Evolutionary conservation across 2,797 vertebrate genomes (phyloP), one percentile per base, ranked within the genome.

Genomic region (Diglossa cyanea): DNA sequence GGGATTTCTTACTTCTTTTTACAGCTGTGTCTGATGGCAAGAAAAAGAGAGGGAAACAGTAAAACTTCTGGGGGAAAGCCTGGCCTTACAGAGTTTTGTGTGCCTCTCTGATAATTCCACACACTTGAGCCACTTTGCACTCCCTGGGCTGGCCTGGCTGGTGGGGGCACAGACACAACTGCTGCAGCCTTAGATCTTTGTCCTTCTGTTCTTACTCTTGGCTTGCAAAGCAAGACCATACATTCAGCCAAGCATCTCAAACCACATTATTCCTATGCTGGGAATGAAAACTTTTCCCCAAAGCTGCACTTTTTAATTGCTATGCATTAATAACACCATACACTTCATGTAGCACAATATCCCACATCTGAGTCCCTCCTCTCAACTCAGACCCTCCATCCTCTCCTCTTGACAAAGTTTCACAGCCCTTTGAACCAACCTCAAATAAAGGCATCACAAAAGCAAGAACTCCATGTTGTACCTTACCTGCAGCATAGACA

Each of bases 291-390:
- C 6, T 15, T 77, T 13, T 65, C 50, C 19, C 17, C 16, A 5
- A 54, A 85, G 15, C 18, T 13, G 2, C n/a, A 45, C 17, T 9
- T 70, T 79, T 65, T 50, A 42, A 61, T 82, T 55, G 7, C n/a
- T 45, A 3, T 26, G 4, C 8, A 14, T 58, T 40, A 39, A 31
- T 28, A 66, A 13, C 23, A 40, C 12, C 26, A 8, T 4, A 6
- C 3, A 21, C 4, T 25, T 21, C 5, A 7, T 0, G 1, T 2
- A 67, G 21, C 0, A 2, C 4, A 4, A 2, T 25, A 19, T 17
- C 9, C 17, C n/a, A 48, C 1, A 5, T 12, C 40, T 24, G 5
- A 6, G 11, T 45, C 37, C 6, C n/a, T 60, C 42, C 6, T 80
- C 37, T 83, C 57, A 57, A 17, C 6, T 33, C 31, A 76, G 6